Percentiles rank a stretch among this genome's conserved stretches.
phyloP scores from a whole-genome alignment of 1,140 invertebrate genomes.

The Mizuhopecten yessoensis region DNA sequence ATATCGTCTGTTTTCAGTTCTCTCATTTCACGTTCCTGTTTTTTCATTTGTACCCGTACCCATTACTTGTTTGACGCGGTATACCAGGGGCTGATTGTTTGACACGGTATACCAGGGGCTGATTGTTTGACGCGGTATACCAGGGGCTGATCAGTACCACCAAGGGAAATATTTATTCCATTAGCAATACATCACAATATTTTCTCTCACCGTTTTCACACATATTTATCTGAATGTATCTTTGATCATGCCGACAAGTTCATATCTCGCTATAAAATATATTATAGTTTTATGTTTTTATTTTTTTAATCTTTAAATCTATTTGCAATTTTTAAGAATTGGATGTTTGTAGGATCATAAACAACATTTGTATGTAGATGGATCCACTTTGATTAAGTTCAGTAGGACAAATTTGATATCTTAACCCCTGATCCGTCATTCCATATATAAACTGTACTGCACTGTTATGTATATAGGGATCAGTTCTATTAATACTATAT shows the following conservation, averaged over 20 bases:
- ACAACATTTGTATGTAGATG: no score
- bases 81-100: background rate
- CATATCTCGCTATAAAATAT: background rate
- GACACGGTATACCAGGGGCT: background rate
- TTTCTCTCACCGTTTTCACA: background rate
- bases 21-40: background rate
- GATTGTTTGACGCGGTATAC: background rate
- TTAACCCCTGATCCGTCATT: no score
- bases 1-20: background rate
- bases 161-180: background rate
- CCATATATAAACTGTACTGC: no score
- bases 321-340: background rate
- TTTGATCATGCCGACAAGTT: background rate
- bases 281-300: background rate
- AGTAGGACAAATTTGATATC: no score
- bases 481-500: no score
- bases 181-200: background rate
- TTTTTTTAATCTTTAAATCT: conserved; percentile 21
- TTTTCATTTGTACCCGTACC: background rate
- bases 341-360: background rate
- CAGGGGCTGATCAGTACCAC: background rate
- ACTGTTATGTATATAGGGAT: no score
- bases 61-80: background rate
- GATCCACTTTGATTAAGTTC: no score
- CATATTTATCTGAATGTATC: background rate